Evolutionary conservation across 2,797 vertebrate species (phyloP), one percentile per base, ranked within the genome.

Genomic region (Coregonus sp.): DNA sequence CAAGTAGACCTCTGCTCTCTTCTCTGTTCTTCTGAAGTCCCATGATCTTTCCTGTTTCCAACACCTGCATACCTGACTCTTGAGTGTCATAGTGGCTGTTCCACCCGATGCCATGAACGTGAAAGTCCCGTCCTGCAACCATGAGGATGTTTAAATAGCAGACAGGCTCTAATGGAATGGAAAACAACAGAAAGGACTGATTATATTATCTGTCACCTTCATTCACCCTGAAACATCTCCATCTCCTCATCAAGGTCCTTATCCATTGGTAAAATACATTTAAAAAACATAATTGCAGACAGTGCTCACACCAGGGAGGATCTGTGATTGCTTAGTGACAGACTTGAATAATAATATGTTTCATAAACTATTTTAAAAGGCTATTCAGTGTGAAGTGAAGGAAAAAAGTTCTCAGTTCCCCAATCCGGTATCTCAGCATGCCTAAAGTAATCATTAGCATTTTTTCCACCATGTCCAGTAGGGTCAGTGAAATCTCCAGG

Each of bases 1-100:
- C 83, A 76, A 83, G 86, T 14, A 40, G 0, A 3, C 80, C 76
- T 84, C 15, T 84, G 79, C 87, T 80, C 71, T 67, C 33, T 86
- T 80, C 86, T 80, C 73, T 69, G 50, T 7, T 72, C 51, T 80
- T 76, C 73, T 84, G 75, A 83, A 85, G 81, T 87, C 86, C 83
- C 73, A 78, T 78, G 81, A 73, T 61, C 70, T 75, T 16, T 75
- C 70, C 75, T 77, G 80, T 78, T 84, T 88, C 70, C 63, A 81
- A 78, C 61, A 85, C 80, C 81, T 86, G 83, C 88, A 90, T 89
- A 86, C 72, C 70, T 84, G 52, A 77, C 74, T 86, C 86, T 84
- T 89, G 88, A 86, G 71, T 83, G 76, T 72, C 11, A 31, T 9
- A 63, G 74, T 59, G 59, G 12, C 5, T 25, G 11, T 85, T 84